Conservation (phyloP, 2,113 vertebrate species). For the Macheiramphus alcinus region DNA sequence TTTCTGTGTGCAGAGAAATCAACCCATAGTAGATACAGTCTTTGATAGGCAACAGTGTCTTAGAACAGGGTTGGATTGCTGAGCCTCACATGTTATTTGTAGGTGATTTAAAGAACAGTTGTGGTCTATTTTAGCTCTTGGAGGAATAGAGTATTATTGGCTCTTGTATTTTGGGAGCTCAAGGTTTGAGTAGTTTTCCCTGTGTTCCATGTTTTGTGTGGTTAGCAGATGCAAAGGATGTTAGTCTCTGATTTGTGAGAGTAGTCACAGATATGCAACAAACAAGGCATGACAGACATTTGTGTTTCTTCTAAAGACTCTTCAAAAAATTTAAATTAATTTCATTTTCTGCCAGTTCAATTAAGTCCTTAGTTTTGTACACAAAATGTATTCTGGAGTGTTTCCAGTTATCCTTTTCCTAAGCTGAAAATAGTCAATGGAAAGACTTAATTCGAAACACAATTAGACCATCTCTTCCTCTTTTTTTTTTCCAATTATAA, state of each 20-base stretch:
- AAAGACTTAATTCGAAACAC: conserved; percentile 9
- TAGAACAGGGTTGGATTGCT: neutral
- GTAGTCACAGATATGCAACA: neutral
- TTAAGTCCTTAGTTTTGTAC: neutral
- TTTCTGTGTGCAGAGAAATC: neutral
- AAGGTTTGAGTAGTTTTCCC: neutral
- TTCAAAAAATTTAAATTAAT: neutral
- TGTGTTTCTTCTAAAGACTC: neutral
- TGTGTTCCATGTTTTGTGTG: neutral
- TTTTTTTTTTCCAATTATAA: neutral
- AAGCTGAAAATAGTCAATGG: neutral
- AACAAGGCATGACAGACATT: neutral
- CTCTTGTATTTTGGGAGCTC: neutral
- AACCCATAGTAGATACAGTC: neutral
- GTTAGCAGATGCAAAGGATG: neutral
- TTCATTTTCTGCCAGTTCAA: neutral
- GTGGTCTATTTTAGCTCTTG: neutral
- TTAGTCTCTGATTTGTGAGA: neutral
- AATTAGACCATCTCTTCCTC: neutral
- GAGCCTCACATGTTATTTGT: neutral
- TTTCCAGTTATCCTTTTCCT: conserved; percentile 8
- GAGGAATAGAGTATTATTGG: neutral
- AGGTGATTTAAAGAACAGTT: neutral
- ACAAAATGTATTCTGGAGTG: neutral
- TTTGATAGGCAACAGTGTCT: neutral